Conservation (phyloP, 2,797 vertebrate genomes). For the Melanotaenia nigrans region DNA sequence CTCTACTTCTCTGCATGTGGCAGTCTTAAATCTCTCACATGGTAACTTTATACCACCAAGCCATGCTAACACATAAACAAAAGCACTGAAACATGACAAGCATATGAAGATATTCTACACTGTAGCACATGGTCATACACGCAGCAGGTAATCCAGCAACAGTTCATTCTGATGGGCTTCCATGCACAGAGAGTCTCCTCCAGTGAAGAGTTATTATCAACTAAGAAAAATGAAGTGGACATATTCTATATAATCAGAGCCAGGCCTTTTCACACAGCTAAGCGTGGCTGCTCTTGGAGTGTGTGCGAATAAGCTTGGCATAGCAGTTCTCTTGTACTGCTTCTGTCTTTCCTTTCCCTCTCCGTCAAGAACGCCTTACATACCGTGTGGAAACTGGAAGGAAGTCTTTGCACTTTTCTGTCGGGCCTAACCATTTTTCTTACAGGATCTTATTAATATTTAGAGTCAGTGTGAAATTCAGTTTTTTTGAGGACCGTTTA, state of each 20-base stretch:
- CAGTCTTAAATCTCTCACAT: constrained; percentile 50
- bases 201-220: constrained; percentile 39
- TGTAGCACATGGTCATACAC: background rate
- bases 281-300: constrained; percentile 39
- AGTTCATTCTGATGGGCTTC: constrained; percentile 27
- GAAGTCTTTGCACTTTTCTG: background rate
- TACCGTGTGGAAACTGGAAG: background rate
- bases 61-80: constrained; percentile 16
- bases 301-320: constrained; percentile 31
- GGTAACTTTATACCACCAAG: constrained; percentile 11
- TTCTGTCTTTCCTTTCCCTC: constrained; percentile 12
- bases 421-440: background rate
- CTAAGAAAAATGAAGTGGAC: constrained; percentile 42
- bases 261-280: constrained; percentile 43
- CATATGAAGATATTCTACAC: constrained; percentile 11
- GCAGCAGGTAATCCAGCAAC: constrained; percentile 9
- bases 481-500: background rate
- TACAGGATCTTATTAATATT: background rate
- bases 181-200: constrained; percentile 4
- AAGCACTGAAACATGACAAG: constrained; percentile 27
- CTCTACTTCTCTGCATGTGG: constrained; percentile 40
- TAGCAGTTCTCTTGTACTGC: constrained; percentile 26
- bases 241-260: constrained; percentile 40
- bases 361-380: background rate
- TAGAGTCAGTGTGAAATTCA: background rate